Percentiles rank a stretch among this genome's conserved stretches.
phyloP scores from a whole-genome alignment of 2,797 vertebrate species.

The Pristis pectinata region DNA sequence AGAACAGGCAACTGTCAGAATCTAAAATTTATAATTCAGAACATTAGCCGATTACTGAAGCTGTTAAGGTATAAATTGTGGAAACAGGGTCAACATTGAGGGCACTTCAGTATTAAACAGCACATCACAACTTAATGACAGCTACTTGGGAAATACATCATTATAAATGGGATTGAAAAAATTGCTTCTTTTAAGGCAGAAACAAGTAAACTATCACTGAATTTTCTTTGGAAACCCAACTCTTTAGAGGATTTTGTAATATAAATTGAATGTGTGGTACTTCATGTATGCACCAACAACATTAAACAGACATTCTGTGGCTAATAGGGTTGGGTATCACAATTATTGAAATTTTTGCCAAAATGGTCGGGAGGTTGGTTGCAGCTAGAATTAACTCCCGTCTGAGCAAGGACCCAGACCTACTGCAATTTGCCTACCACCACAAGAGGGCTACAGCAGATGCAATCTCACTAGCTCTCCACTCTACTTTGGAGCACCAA shows the following conservation, averaged over 20 bases:
- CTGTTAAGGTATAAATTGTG: not conserved
- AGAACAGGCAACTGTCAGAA: not conserved
- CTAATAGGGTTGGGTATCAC: not conserved
- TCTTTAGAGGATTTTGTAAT: not conserved
- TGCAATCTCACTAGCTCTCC: too few relatives aligned
- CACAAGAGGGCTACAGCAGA: too few relatives aligned
- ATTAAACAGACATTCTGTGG: not conserved
- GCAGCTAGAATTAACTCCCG: too few relatives aligned
- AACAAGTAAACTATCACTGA: not conserved
- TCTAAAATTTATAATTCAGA: not conserved
- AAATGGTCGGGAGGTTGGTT: too few relatives aligned
- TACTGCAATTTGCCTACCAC: too few relatives aligned
- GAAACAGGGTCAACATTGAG: not conserved
- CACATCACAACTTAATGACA: not conserved
- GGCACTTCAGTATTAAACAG: conserved; percentile 5
- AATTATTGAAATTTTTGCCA: not conserved
- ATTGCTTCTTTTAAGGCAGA: not conserved
- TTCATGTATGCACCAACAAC: not conserved
- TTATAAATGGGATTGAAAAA: not conserved
- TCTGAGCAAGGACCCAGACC: too few relatives aligned
- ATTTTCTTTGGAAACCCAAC: not conserved
- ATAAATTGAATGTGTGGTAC: not conserved
- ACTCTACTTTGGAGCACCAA: too few relatives aligned
- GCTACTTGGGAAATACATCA: not conserved
- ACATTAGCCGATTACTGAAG: not conserved